Evolutionary conservation across 2,888 invertebrate species (phyloP), one percentile per base, ranked within the genome.

Genomic region (Heliconius cydno): DNA sequence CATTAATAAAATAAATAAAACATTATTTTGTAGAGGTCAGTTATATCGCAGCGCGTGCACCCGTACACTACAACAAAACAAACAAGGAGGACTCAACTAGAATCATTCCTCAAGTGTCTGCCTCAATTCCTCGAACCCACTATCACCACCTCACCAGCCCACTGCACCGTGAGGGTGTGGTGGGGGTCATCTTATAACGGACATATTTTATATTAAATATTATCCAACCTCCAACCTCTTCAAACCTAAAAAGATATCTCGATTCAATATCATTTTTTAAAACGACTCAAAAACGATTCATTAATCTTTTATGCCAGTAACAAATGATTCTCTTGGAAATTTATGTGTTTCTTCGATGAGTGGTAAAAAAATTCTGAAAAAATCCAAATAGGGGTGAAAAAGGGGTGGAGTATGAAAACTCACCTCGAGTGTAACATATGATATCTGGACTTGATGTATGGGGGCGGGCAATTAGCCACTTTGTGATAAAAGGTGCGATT

Each of bases 301-400:
- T 79, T 75, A 77, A 81, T 81, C 81, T 75, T 75, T 71, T 19
- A 63, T 74, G 79, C 75, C 80, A 80, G 66, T 66, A 68, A 82
- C 82, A 82, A 82, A 82, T 82, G 80, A 79, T 80, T 77, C 79
- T 77, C 75, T 77, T 71, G 80, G 67, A 77, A 76, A 80, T 77
- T 79, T 82, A 80, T 82, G 80, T 79, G 80, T 80, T 77, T 67
- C 74, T 74, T 80, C 78, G 80, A 67, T 67, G 82, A 82, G 82
- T 80, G 82, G 82, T 46, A 73, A 77, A 82, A 82, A 79, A 74
- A 75, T 71, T 72, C 15, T 1, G 22, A 70, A 82, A 82, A 82
- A 80, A 75, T 80, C 60, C 80, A 76, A 74, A 77, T 77, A 75
- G 67, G 80, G 75, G 79, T 82, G 80, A 79, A 22, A 82, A 82